Percentiles rank a stretch among this genome's conserved stretches.
Evolutionary conservation across 2,113 vertebrate genomes (phyloP).

Genomic region (Spheniscus mendiculus): DNA sequence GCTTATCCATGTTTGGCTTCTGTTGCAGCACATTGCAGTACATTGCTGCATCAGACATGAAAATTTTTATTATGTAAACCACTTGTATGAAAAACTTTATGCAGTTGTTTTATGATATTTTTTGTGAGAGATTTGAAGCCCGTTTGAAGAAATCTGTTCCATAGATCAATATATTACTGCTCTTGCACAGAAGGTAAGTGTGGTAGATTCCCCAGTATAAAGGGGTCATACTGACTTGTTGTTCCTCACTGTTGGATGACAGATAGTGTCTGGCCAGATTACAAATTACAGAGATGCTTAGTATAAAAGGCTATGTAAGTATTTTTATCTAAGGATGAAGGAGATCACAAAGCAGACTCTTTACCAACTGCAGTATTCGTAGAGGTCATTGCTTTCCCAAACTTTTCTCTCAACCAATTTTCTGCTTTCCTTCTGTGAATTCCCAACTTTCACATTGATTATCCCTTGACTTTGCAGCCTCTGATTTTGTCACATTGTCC

Average conservation of each 20-base stretch:
- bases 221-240: neutral
- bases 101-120: neutral
- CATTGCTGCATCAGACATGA: neutral
- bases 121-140: neutral
- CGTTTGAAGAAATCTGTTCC: neutral
- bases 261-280: neutral
- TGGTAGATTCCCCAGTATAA: neutral
- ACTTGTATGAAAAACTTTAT: neutral
- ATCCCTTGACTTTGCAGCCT: neutral
- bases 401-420: neutral
- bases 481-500: neutral
- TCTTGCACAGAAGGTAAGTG: neutral
- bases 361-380: neutral
- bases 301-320: fast-evolving
- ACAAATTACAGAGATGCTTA: neutral
- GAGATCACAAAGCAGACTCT: neutral
- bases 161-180: neutral
- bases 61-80: neutral
- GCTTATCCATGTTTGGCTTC: neutral
- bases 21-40: neutral
- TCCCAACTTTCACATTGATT: neutral
- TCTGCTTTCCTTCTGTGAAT: neutral
- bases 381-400: neutral
- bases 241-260: neutral
- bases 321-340: neutral